A percentile compares a stretch with the other conserved stretches of the same genome.
Evolutionary conservation across 2,797 vertebrate genomes (phyloP).

Genomic region (Myiotriccus ornatus): DNA sequence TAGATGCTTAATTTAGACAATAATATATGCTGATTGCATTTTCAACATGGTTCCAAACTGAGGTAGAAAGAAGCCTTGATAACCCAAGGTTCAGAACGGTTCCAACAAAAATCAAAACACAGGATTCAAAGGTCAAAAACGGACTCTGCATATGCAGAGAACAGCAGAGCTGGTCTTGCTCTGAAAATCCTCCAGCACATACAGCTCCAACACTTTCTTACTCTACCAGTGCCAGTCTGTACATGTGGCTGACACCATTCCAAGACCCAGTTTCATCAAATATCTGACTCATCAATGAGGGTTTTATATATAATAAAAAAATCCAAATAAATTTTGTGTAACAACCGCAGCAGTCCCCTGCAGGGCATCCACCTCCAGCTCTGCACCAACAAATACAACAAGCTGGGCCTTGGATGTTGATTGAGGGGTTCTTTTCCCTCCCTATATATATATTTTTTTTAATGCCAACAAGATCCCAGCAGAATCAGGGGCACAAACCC

Average conservation of each 20-base stretch:
- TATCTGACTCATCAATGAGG: not conserved
- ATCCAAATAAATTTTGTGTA: not conserved
- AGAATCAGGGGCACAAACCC: not conserved
- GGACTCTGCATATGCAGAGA: not conserved
- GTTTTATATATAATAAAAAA: not conserved
- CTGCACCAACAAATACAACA: fast-evolving
- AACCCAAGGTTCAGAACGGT: not conserved
- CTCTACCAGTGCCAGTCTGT: not conserved
- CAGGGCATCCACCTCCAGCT: not conserved
- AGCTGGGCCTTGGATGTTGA: not conserved
- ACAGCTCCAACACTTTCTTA: not conserved
- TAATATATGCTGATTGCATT: not conserved
- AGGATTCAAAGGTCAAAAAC: not conserved
- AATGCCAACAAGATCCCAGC: not conserved
- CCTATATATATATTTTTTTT: not conserved
- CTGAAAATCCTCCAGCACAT: not conserved
- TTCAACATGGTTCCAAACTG: not conserved
- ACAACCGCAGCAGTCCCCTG: not conserved
- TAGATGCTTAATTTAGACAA: not conserved
- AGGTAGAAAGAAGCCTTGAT: not conserved
- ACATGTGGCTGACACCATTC: not conserved
- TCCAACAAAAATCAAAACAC: not conserved
- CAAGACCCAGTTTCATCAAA: not conserved
- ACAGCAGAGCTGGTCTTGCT: not conserved
- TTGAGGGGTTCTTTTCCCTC: not conserved